These are phyloP conservation scores for Cynopterus brachyotis DNA, from an alignment of 2,113 vertebrate genomes.

Conservation along the genomic window DNA sequence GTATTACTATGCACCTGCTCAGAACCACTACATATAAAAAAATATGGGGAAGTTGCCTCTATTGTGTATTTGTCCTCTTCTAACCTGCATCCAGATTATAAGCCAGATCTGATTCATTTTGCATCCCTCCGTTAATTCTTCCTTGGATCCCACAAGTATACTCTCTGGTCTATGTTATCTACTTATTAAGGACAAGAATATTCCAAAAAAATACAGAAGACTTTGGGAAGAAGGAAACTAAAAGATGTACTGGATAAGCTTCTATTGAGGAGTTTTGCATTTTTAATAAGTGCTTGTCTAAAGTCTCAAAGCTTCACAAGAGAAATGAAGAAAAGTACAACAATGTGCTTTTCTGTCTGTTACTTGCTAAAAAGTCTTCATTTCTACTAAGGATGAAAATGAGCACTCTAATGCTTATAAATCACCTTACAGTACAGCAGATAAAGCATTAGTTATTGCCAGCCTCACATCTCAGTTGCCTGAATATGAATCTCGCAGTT, in stretches of 20 bases:
- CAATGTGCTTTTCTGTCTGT: neutral
- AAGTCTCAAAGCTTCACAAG: conserved; percentile 10
- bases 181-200: neutral
- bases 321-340: conserved; percentile 2
- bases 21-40: neutral
- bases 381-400: conserved; percentile 2
- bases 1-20: neutral
- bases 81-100: neutral
- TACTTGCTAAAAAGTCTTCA: neutral
- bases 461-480: neutral
- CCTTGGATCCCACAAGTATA: neutral
- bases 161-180: neutral
- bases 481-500: neutral
- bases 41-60: neutral
- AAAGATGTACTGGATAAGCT: neutral
- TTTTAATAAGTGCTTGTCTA: neutral
- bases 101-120: neutral
- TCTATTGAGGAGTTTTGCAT: neutral
- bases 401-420: conserved; percentile 10
- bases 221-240: neutral
- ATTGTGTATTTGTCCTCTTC: neutral
- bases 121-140: conserved; percentile 7
- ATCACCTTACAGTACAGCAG: neutral
- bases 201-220: neutral
- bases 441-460: neutral